Evolutionary conservation across 2,797 vertebrate genomes (phyloP).

Genomic region (Spinus olivaceus): DNA sequence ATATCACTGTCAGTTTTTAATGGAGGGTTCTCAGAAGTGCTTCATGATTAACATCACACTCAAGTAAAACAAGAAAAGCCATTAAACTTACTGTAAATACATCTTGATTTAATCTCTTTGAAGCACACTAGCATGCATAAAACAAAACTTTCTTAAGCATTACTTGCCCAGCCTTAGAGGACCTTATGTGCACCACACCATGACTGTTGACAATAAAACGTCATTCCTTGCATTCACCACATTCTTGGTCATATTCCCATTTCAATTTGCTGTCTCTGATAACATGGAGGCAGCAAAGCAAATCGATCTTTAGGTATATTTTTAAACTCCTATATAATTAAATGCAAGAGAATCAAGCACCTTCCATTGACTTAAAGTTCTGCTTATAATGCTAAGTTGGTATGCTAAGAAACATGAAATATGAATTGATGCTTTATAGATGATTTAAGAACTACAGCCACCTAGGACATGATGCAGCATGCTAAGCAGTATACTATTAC

Average conservation of each 20-base stretch:
- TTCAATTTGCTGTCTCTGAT: neutral
- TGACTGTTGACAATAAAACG: neutral
- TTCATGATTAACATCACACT: neutral
- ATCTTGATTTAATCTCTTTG: neutral
- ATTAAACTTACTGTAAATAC: neutral
- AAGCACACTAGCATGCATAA: neutral
- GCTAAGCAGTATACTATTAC: neutral
- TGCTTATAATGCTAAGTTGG: slow-evolving; percentile 13
- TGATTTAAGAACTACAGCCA: neutral
- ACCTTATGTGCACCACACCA: neutral
- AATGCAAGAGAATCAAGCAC: neutral
- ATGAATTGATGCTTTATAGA: neutral
- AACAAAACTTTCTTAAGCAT: neutral
- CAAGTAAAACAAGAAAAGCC: neutral
- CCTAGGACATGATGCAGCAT: neutral
- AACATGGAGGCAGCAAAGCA: neutral
- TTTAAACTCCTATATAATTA: neutral
- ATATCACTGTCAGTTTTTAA: neutral
- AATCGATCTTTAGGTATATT: neutral
- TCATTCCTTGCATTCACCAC: neutral
- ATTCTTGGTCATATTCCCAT: neutral
- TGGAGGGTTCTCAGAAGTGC: neutral
- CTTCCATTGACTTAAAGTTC: neutral
- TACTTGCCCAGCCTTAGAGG: neutral
- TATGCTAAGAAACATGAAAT: neutral